A percentile compares a stretch with the other conserved stretches of the same genome.
phyloP scores from a whole-genome alignment of 2,888 invertebrate species.

The Clanis bilineata region DNA sequence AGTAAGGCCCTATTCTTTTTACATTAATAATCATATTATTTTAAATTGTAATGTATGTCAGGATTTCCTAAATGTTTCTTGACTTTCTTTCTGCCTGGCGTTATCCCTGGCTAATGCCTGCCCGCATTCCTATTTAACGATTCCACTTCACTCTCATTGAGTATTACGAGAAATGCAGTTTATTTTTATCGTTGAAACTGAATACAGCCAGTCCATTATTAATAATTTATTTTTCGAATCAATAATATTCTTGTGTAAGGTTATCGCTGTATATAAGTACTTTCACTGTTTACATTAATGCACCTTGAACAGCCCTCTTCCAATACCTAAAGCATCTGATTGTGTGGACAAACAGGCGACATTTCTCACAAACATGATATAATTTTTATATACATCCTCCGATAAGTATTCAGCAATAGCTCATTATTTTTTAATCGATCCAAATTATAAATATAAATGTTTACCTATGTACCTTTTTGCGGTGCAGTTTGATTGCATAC shows the following conservation, averaged over 20 bases:
- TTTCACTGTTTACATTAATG: slow-evolving; percentile 43
- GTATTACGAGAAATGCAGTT: not conserved
- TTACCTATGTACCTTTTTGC: not conserved
- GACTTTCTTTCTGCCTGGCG: too few species aligned
- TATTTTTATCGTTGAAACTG: not conserved
- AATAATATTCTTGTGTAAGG: slow-evolving; percentile 21
- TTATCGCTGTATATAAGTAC: slow-evolving; percentile 38
- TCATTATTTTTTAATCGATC: slow-evolving; percentile 21
- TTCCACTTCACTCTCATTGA: too few species aligned
- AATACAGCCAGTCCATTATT: not conserved
- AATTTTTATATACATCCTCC: slow-evolving; percentile 29
- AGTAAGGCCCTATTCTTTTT: too few species aligned
- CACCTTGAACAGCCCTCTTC: slow-evolving; percentile 46
- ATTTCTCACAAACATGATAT: slow-evolving; percentile 33
- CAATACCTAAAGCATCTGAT: slow-evolving; percentile 37
- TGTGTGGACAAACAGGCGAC: slow-evolving; percentile 37
- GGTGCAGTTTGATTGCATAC: too few species aligned
- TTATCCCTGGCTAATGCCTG: too few species aligned
- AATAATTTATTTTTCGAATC: not conserved
- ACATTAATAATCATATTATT: too few species aligned
- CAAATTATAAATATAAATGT: not conserved
- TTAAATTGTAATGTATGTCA: too few species aligned
- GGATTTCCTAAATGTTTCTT: too few species aligned
- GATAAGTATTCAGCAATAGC: slow-evolving; percentile 21
- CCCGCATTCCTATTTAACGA: too few species aligned